Conservation (phyloP, 2,888 invertebrate species). For the Leptinotarsa peninsularis region DNA sequence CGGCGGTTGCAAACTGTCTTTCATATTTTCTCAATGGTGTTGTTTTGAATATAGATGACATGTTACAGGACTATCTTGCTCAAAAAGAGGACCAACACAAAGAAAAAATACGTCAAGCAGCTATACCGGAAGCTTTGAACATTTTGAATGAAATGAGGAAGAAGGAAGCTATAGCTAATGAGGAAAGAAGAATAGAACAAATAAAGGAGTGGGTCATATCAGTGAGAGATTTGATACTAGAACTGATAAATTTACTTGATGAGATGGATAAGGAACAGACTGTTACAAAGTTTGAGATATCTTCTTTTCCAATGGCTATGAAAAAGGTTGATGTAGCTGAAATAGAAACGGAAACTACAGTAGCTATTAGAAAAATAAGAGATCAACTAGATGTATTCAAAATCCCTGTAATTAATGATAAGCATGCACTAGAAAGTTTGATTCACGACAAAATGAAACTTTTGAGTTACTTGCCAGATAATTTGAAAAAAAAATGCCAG, state of each 20-base stretch:
- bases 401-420: conserved; percentile 40
- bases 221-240: conserved; percentile 37
- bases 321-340: conserved; percentile 41
- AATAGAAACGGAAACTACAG: conserved; percentile 45
- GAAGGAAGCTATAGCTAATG: conserved; percentile 43
- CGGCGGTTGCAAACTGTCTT: conserved; percentile 70
- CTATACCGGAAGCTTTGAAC: conserved; percentile 53
- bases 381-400: conserved; percentile 43
- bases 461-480: conserved; percentile 47
- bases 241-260: conserved; percentile 36
- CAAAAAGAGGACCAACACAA: conserved; percentile 52
- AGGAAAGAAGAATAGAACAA: conserved; percentile 48
- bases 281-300: conserved; percentile 49
- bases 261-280: conserved; percentile 44
- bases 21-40: conserved; percentile 69
- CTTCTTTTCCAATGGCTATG: conserved; percentile 58
- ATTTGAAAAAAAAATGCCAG: conserved; percentile 49
- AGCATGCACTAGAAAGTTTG: conserved; percentile 31
- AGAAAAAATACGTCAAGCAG: conserved; percentile 64
- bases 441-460: conserved; percentile 48
- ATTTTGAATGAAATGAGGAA: conserved; percentile 54
- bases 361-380: conserved; percentile 38
- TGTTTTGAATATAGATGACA: conserved; percentile 64
- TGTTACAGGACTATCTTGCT: conserved; percentile 51
- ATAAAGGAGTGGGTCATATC: conserved; percentile 65